These are phyloP conservation scores for Ectemnius lituratus DNA, from an alignment of 2,888 invertebrate species.

Conservation along the genomic window DNA sequence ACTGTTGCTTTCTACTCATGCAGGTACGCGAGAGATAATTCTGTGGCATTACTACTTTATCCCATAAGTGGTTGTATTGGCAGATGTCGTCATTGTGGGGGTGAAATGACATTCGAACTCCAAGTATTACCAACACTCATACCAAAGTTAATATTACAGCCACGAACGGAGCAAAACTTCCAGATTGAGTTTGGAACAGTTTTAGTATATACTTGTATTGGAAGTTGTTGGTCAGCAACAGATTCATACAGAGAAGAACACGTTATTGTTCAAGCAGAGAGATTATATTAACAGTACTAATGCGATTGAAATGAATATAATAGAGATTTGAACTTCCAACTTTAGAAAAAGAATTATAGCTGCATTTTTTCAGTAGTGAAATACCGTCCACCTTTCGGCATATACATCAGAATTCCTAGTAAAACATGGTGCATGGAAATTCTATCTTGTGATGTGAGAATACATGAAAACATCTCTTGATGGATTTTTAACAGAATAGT, in stretches of 20 bases:
- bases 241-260: constrained; percentile 85
- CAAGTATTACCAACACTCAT: constrained; percentile 91
- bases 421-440: constrained; percentile 37
- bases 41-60: constrained; percentile 84
- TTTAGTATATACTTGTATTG: constrained; percentile 88
- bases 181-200: constrained; percentile 91
- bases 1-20: no score
- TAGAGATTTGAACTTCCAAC: constrained; percentile 48
- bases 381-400: constrained; percentile 65
- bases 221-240: constrained; percentile 90
- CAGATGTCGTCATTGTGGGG: constrained; percentile 85
- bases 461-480: constrained; percentile 29
- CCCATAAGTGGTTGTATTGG: constrained; percentile 79
- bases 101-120: constrained; percentile 87
- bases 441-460: constrained; percentile 35
- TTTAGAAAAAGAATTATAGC: constrained; percentile 38
- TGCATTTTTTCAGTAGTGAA: constrained; percentile 51
- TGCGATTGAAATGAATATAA: constrained; percentile 36
- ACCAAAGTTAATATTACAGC: constrained; percentile 82
- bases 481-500: constrained; percentile 26
- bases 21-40: constrained; percentile 87
- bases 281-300: constrained; percentile 68
- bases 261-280: constrained; percentile 88
- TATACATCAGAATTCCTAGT: constrained; percentile 47
- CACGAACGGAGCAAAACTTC: constrained; percentile 79